Percentiles rank a stretch among this genome's conserved stretches.
These are phyloP conservation scores for Euthynnus affinis DNA, from an alignment of 2,797 vertebrate genomes.

Conservation along the genomic window DNA sequence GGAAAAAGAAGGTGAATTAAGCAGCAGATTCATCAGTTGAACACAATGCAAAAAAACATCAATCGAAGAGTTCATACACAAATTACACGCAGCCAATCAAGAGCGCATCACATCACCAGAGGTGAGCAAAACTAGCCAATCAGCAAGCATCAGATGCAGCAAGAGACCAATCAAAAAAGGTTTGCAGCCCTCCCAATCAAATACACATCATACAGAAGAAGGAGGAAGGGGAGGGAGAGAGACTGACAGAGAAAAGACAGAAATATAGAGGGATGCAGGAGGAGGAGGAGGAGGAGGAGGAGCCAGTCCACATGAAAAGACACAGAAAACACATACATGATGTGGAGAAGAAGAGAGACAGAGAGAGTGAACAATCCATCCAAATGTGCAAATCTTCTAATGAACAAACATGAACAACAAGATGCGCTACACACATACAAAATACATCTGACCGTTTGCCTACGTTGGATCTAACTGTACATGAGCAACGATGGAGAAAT, in stretches of 20 bases:
- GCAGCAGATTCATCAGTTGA: slow-evolving; percentile 82
- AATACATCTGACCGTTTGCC: slow-evolving; percentile 68
- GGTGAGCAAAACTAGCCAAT: slow-evolving; percentile 87
- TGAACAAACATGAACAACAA: slow-evolving; percentile 70
- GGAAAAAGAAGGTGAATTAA: slow-evolving; percentile 83
- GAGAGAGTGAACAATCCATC: slow-evolving; percentile 77
- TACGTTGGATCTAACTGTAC: slow-evolving; percentile 69
- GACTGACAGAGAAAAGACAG: slow-evolving; percentile 70
- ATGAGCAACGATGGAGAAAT: slow-evolving; percentile 72
- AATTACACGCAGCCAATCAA: slow-evolving; percentile 86
- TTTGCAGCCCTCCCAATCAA: slow-evolving; percentile 83
- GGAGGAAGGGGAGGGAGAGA: slow-evolving; percentile 55
- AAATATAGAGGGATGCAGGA: slow-evolving; percentile 77
- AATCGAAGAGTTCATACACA: slow-evolving; percentile 78
- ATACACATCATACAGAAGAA: slow-evolving; percentile 81
- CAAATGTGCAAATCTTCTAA: slow-evolving; percentile 77
- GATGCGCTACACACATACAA: slow-evolving; percentile 70
- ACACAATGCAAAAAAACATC: slow-evolving; percentile 84
- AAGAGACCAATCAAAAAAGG: slow-evolving; percentile 85
- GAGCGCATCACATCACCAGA: slow-evolving; percentile 84
- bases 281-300: slow-evolving; percentile 49
- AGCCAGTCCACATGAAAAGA: slow-evolving; percentile 86
- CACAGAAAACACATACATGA: slow-evolving; percentile 77
- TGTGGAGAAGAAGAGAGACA: slow-evolving; percentile 65
- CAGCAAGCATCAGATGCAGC: slow-evolving; percentile 89